These are phyloP conservation scores for Dione vanillae DNA, from an alignment of 2,888 invertebrate species.

Conservation along the genomic window DNA sequence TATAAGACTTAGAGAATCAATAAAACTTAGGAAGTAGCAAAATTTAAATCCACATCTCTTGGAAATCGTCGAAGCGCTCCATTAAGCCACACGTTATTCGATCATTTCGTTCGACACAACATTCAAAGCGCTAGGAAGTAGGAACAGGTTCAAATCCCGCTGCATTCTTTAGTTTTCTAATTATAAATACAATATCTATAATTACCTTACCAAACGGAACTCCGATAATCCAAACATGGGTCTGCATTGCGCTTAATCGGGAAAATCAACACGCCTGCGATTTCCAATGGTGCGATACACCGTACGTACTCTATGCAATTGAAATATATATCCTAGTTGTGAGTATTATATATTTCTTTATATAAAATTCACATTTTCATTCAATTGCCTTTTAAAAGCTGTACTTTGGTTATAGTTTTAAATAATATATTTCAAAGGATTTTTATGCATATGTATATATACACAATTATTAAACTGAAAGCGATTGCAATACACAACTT, in stretches of 20 bases:
- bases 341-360: constrained; percentile 21
- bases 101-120: no score
- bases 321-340: constrained; percentile 2
- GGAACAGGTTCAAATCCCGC: neutral
- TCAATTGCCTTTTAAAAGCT: constrained; percentile 9
- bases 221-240: constrained; percentile 55
- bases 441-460: neutral
- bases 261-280: constrained; percentile 69
- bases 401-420: neutral
- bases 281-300: constrained; percentile 44
- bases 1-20: no score
- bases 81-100: no score
- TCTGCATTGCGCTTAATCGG: constrained; percentile 75
- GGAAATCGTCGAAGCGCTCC: no score
- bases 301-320: constrained; percentile 23
- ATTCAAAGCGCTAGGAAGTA: neutral
- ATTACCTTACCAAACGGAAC: constrained; percentile 53
- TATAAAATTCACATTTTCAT: constrained; percentile 21
- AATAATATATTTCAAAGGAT: neutral
- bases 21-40: no score
- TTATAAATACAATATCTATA: neutral
- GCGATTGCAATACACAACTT: no score
- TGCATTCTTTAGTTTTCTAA: neutral
- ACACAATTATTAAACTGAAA: no score
- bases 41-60: no score